Conservation (phyloP, 2,888 invertebrate species). For the Lordiphosa fenestrarum region DNA sequence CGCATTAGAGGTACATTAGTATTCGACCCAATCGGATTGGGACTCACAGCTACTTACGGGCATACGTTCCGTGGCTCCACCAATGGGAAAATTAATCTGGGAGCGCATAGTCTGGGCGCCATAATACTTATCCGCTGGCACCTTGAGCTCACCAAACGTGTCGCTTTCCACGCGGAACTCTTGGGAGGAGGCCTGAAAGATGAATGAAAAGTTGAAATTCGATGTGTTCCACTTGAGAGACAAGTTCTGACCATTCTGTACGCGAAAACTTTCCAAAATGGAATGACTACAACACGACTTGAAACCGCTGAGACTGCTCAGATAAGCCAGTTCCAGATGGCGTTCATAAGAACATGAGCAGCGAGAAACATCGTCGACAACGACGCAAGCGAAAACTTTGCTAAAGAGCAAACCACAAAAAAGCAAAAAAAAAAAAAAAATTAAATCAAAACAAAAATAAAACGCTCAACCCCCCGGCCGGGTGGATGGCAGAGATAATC, state of each 20-base stretch:
- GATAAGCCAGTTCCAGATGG: slow-evolving; percentile 12
- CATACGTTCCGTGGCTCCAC: slow-evolving; percentile 95
- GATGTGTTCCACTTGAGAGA: background rate
- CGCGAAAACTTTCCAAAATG: slow-evolving; percentile 14
- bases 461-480: slow-evolving; percentile 6
- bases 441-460: background rate
- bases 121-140: slow-evolving; percentile 95
- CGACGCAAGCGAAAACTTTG: slow-evolving; percentile 6
- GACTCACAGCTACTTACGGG: slow-evolving; percentile 85
- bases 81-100: slow-evolving; percentile 97
- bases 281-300: slow-evolving; percentile 18
- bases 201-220: background rate
- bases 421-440: background rate
- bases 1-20: slow-evolving; percentile 28
- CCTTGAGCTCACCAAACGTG: slow-evolving; percentile 97
- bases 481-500: slow-evolving; percentile 1
- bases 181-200: slow-evolving; percentile 63
- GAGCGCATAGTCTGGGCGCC: slow-evolving; percentile 98
- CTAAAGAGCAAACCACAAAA: slow-evolving; percentile 1
- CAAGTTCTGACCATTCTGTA: slow-evolving; percentile 32
- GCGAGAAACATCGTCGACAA: background rate
- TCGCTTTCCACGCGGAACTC: slow-evolving; percentile 86
- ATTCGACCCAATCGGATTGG: background rate
- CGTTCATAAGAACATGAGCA: background rate
- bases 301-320: slow-evolving; percentile 8